These are phyloP conservation scores for Baronia brevicornis DNA, from an alignment of 2,888 invertebrate genomes.

Conservation along the genomic window DNA sequence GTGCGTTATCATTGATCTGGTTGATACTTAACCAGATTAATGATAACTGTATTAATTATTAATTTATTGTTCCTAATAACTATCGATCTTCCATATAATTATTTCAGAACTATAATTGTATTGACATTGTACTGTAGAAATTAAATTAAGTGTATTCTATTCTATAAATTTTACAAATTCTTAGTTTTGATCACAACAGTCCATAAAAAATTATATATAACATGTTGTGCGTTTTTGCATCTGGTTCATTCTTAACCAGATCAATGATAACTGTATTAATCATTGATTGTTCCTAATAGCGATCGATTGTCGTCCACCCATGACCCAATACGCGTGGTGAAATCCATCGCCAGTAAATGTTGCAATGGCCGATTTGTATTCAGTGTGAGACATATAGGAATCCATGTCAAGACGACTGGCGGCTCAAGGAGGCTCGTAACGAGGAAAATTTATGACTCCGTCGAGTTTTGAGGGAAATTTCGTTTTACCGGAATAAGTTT, in stretches of 20 bases:
- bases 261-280: constrained; percentile 12
- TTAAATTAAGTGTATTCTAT: too few relatives aligned
- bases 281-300: constrained; percentile 24
- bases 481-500: constrained; percentile 20
- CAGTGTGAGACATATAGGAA: constrained; percentile 61
- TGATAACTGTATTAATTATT: too few relatives aligned
- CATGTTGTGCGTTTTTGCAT: too few relatives aligned
- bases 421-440: constrained; percentile 49
- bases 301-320: constrained; percentile 42
- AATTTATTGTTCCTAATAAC: too few relatives aligned
- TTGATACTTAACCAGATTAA: too few relatives aligned
- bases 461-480: constrained; percentile 36
- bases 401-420: constrained; percentile 71
- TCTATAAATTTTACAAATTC: too few relatives aligned
- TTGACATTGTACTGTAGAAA: too few relatives aligned
- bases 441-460: constrained; percentile 61
- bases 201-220: too few relatives aligned
- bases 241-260: constrained; percentile 25
- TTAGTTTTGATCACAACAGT: too few relatives aligned
- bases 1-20: too few relatives aligned
- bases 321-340: constrained; percentile 72
- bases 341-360: constrained; percentile 57
- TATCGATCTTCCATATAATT: too few relatives aligned
- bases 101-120: too few relatives aligned
- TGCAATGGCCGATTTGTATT: constrained; percentile 67